Conservation (phyloP, 1,140 invertebrate species). For the Camponotus pennsylvanicus region DNA sequence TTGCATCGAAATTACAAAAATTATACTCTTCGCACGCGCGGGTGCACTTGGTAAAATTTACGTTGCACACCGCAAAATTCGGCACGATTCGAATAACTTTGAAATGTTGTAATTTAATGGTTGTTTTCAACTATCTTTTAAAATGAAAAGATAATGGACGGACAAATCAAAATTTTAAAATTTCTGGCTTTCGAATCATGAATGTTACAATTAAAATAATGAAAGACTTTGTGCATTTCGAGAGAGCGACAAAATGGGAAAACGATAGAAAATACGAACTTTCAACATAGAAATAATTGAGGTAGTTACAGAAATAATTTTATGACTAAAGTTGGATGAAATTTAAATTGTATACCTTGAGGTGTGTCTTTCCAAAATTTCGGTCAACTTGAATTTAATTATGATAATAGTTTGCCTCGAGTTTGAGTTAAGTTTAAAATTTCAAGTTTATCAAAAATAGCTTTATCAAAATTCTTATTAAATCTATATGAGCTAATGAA, state of each 20-base stretch:
- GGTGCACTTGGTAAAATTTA: constrained; percentile 15
- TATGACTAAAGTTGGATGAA: constrained; percentile 2
- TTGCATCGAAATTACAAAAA: constrained; percentile 30
- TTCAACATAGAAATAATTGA: constrained; percentile 29
- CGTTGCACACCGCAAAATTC: background rate
- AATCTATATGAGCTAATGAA: background rate
- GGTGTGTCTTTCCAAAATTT: constrained; percentile 12
- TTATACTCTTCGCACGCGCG: background rate
- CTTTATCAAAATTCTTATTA: background rate
- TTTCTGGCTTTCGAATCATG: background rate
- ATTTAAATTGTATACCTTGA: constrained; percentile 1
- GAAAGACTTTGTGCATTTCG: background rate
- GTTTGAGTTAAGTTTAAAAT: constrained; percentile 17
- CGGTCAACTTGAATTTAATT: constrained; percentile 16
- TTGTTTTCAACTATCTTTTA: constrained; percentile 1
- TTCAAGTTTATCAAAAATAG: background rate
- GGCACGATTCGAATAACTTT: constrained; percentile 9
- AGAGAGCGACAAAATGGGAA: constrained; percentile 15
- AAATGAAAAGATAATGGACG: background rate
- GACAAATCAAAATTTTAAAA: constrained; percentile 10
- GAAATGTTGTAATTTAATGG: background rate
- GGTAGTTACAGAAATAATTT: constrained; percentile 25
- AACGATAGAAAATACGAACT: constrained; percentile 23
- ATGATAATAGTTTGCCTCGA: background rate
- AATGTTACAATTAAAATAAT: constrained; percentile 31